Conservation (phyloP, 2,113 vertebrate genomes). For the Conger conger region DNA sequence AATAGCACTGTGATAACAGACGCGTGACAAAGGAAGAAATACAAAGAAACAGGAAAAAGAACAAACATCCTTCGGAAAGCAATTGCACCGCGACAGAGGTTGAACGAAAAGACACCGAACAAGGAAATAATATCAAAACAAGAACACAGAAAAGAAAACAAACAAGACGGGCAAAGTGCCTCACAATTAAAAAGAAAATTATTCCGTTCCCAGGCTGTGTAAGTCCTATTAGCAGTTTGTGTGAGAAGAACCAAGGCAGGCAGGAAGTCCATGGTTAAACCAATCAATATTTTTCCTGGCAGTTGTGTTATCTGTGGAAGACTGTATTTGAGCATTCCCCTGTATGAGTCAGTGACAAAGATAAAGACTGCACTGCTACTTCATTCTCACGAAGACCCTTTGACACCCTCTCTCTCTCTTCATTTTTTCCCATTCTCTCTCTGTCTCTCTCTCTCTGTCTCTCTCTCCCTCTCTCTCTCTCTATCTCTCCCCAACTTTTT, state of each 20-base stretch:
- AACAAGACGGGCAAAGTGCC: conserved; percentile 54
- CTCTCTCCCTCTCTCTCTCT: no score
- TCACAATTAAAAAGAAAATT: conserved; percentile 34
- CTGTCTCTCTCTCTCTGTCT: conserved; percentile 5
- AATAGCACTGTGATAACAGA: conserved; percentile 53
- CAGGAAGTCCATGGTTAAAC: conserved; percentile 61
- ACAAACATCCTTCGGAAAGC: conserved; percentile 69
- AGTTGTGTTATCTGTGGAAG: conserved; percentile 46
- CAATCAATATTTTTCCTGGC: conserved; percentile 60
- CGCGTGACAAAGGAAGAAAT: conserved; percentile 44
- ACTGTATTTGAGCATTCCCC: conserved; percentile 27
- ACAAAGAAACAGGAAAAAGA: conserved; percentile 65
- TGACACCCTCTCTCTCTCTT: conserved; percentile 23
- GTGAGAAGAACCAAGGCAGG: conserved; percentile 23
- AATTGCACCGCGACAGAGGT: conserved; percentile 43
- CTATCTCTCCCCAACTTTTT: neutral
- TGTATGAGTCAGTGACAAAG: conserved; percentile 24
- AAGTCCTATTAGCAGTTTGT: conserved; percentile 18
- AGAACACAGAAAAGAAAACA: conserved; percentile 49
- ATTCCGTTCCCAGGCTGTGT: conserved; percentile 27
- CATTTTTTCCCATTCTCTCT: neutral
- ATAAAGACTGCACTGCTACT: conserved; percentile 49
- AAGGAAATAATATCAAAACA: conserved; percentile 36
- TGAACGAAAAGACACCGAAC: conserved; percentile 36
- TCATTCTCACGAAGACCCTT: conserved; percentile 50